Evolutionary conservation across 2,888 invertebrate species (phyloP), one percentile per base, ranked within the genome.

Genomic region (Octonoba sinensis): DNA sequence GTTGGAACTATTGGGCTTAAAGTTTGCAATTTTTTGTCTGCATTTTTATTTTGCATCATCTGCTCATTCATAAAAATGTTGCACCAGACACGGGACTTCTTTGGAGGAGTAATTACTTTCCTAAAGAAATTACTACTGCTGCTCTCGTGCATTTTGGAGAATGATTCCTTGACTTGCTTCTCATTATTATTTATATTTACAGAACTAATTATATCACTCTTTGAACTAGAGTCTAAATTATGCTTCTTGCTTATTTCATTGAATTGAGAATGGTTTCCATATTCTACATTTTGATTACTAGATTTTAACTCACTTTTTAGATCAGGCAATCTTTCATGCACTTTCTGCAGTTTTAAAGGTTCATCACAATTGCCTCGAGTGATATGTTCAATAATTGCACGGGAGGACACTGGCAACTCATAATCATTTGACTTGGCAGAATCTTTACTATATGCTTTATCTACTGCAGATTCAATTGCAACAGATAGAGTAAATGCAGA

Each of bases 41-140:
- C 24, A 64, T 46, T 65, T 15, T 66, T 49, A 57, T 51, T 71
- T 67, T 81, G 62, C 22, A 46, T 71, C 20, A 67, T 44, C 56
- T 76, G 82, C 54, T 82, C 82, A 71, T 76, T 82, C 82, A 76
- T 82, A 72, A 82, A 82, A 64, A 72, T 51, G 56, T 82, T 71
- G 56, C 82, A 76, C 76, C 82, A 82, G 1, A 82, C 70, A 76
- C 72, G 76, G 3, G 82, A 82, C 44, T 82, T 82, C 60, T 82
- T 82, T 3, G 82, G 75, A 51, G 82, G 75, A 1, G 75, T 71
- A 57, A 75, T 60, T 54, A 82, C 71, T 71, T 82, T 82, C 67
- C 72, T 60, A 67, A 59, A 75, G 20, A 46, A 82, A 56, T 66
- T 71, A 56, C 72, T 76, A 16, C 66, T 66, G 36, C 54, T 81